phyloP scores from a whole-genome alignment of 2,888 invertebrate genomes.

The Lypha dubia region DNA sequence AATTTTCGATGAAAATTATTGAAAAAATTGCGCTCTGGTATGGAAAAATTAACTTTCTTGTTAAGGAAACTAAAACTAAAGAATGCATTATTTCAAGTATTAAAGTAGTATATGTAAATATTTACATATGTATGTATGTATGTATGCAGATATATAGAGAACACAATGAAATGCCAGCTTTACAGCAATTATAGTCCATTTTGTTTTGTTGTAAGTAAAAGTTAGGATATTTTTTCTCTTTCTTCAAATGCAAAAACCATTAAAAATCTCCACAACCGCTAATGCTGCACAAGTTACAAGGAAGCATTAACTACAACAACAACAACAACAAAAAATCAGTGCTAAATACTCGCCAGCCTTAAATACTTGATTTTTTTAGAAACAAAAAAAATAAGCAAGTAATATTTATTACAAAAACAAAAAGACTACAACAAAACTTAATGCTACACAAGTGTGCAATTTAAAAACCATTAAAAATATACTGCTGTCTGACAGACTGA shows the following conservation, averaged over 20 bases:
- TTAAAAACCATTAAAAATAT: conserved; percentile 70
- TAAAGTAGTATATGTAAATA: too few species aligned
- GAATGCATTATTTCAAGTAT: conserved; percentile 1
- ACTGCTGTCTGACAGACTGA: conserved; percentile 27
- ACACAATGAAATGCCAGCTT: background rate
- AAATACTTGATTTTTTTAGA: background rate
- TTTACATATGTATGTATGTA: too few species aligned
- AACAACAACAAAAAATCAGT: conserved; percentile 53
- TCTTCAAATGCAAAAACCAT: background rate
- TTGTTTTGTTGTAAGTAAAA: background rate
- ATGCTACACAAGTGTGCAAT: conserved; percentile 70
- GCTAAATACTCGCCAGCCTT: conserved; percentile 45
- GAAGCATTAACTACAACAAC: too few species aligned
- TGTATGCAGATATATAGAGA: too few species aligned
- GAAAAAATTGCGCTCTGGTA: too few species aligned
- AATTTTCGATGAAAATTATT: too few species aligned
- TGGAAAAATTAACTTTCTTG: too few species aligned
- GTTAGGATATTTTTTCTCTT: background rate
- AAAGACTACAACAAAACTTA: conserved; percentile 32
- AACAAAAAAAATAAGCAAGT: background rate
- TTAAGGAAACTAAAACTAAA: background rate
- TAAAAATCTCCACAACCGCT: conserved; percentile 41
- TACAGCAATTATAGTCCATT: conserved; percentile 4
- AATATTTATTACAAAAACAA: conserved; percentile 44
- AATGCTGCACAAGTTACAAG: conserved; percentile 31